Base-by-base conservation (phyloP, 2,797 vertebrate species). In the Erpetoichthys calabaricus region DNA sequence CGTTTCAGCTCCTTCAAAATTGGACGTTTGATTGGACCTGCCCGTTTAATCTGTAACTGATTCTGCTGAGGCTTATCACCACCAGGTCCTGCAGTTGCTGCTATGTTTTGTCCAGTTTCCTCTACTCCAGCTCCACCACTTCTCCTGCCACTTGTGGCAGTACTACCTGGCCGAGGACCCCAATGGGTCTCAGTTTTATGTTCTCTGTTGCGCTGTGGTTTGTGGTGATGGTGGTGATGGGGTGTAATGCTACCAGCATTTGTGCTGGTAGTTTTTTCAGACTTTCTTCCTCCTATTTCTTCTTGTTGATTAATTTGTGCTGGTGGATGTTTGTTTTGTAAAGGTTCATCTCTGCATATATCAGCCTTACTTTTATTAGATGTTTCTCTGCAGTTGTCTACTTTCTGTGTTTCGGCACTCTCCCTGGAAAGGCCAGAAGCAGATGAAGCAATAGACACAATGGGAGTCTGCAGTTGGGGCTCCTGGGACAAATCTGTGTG, bases 151-250 rank as follows among this genome's bases (percentile, higher is more conserved):
- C 73, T 81, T 60, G 63, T 50, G 10, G 76, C 51, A 67, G 81
- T 86, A 69, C 76, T 83, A 63, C 89, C 88, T 3, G 92, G 91
- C 3, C 91, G 81, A 3, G 92, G 92, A 5, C 92, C 92, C 92
- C 92, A 96, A 46, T 92, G 90, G 1, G 92, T 95, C 68, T 94
- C 92, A 0, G 89, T 92, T 72, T 88, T 92, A 70, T 86, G 87
- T 57, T 95, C 92, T 58, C 76, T 65, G 46, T 78, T 73, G 77
- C 67, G 70, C 60, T 67, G 83, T 9, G 83, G 74, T 4, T 78
- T 79, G 47, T 86, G 83, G 61, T 82, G 78, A 51, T 74, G 57
- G 61, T 87, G 84, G 53, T 80, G 75, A 56, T 80, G 65, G 58
- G 79, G 76, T 59, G 64, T 78, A 52, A 63, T 78, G 73, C 58